phyloP scores from a whole-genome alignment of 1,140 invertebrate species.

The Oncopeltus fasciatus region DNA sequence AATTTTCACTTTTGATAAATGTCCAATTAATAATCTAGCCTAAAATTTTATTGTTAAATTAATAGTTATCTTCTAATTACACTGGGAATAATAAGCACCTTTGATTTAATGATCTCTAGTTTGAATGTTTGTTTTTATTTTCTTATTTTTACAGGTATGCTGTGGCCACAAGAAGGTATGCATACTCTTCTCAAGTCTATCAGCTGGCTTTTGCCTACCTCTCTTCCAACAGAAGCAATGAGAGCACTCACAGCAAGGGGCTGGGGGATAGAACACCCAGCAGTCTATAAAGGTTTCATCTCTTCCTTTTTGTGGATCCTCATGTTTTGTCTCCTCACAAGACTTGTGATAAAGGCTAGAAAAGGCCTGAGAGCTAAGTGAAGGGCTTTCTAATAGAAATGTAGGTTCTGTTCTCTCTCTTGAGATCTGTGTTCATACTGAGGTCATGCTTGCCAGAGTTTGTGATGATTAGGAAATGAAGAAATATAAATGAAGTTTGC shows the following conservation, averaged over 20 bases:
- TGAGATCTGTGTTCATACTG: no score
- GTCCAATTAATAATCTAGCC: no score
- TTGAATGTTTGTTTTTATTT: not conserved
- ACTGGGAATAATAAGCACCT: no score
- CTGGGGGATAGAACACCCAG: conserved; percentile 36
- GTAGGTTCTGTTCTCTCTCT: no score
- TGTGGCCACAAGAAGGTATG: conserved; percentile 49
- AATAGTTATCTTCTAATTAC: not conserved
- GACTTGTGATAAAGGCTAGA: conserved; percentile 13
- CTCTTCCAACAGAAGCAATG: conserved; percentile 40
- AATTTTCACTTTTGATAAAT: no score
- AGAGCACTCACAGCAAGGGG: conserved; percentile 40
- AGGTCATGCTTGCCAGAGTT: no score
- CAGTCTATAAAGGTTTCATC: conserved; percentile 39
- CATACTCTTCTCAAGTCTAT: conserved; percentile 36
- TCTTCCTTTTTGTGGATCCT: conserved; percentile 37
- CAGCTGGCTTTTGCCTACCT: conserved; percentile 39
- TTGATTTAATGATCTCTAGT: not conserved
- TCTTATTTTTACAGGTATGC: conserved; percentile 33
- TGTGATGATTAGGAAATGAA: no score
- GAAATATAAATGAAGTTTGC: no score
- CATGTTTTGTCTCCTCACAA: conserved; percentile 27
- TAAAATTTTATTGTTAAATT: not conserved
- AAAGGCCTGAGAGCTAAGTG: conserved; percentile 19
- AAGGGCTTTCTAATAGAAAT: no score